Base-by-base conservation (phyloP, 2,113 vertebrate genomes). In the Anoura caudifer region DNA sequence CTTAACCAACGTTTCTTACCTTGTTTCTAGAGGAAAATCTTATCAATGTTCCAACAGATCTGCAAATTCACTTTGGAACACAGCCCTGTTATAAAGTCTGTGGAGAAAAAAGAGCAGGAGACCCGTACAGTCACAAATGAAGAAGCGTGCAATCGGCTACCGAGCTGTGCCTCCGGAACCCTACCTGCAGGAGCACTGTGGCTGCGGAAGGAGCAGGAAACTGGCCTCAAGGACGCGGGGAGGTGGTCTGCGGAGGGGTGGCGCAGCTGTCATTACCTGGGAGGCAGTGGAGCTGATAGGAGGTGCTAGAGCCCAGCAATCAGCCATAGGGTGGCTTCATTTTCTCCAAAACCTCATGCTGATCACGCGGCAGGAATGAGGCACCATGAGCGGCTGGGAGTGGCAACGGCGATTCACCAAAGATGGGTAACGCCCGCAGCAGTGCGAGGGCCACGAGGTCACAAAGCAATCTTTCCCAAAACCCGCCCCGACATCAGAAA, bases 161-260 rank as follows among this genome's bases (percentile, higher is more conserved):
- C 33, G 7, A 83, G 4, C 11, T 19, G 6, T 22, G 10, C 20
- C 19, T 41, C 45, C 1, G 2, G 43, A 36, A 24, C 33, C 41
- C 69, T 16, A 13, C 54, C 38, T 33, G 9, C 22, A 1, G 0
- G 14, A 85, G 43, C 41, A 5, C 14, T 2, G 31, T 36, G 47
- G 47, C 59, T 69, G 38, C 79, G 59, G 50, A 14, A 0, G 4
- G 45, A 14, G 59, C 59, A 26, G 59, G 59, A 28, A 61, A 61
- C 59, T 1, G 24, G 41, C 17, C 26, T 89, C 95, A 91, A 97
- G 95, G 97, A 83, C 69, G 54, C 59, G 24, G n/a, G 10, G 63
- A 59, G 41, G 43, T 47, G 6, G 14, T 17, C 56, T 50, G n/a
- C 47, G 31, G 43, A 67, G n/a, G 59, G 10, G 56, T 3, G 1